Evolutionary conservation across 2,113 vertebrate genomes (phyloP), one percentile per base, ranked within the genome.

Genomic region (Toxotes chatareus): DNA sequence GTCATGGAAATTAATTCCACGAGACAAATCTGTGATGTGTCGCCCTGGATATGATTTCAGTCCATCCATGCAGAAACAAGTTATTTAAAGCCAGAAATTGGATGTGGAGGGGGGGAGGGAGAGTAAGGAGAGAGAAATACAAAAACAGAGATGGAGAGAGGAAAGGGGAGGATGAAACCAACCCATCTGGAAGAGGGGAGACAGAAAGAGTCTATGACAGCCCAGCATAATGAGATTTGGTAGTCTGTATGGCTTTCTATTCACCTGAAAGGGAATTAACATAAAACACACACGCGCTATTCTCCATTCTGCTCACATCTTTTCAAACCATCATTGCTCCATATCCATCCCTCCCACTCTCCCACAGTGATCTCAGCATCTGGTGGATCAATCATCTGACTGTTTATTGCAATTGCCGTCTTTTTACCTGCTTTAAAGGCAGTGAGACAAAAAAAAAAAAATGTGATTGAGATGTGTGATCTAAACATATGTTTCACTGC

Each of bases 31-130:
- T 93, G 89, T 38, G 47, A 91, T 88, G 89, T 93, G 92, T 93
- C 93, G 91, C 74, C 75, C 83, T 79, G 71, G 86, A 89, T 92
- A 90, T 92, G 88, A 92, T 91, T 93, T 76, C 82, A 72, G 80
- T 72, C 85, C 88, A 94, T 89, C 85, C 92, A 88, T 93, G 94
- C 91, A 88, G 92, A 94, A 93, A 91, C 82, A 86, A 87, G 87
- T 91, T 94, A 94, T 93, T 94, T 92, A 94, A 94, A 90, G 86
- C 56, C 80, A 82, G 76, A 91, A 93, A 94, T 92, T 93, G 83
- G 89, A 93, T 84, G 81, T 60, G 71, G 73, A 57, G 60, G 60
- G 56, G 16, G n/a, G 57, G 38, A 16, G 21, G 5, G 0, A 36
- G 63, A n/a, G n/a, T 47, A 49, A 31, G 40, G 21, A 53, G 47